Evolutionary conservation across 2,113 vertebrate species (phyloP).

Genomic region (rabbit (Oryctolagus cuniculus)): DNA sequence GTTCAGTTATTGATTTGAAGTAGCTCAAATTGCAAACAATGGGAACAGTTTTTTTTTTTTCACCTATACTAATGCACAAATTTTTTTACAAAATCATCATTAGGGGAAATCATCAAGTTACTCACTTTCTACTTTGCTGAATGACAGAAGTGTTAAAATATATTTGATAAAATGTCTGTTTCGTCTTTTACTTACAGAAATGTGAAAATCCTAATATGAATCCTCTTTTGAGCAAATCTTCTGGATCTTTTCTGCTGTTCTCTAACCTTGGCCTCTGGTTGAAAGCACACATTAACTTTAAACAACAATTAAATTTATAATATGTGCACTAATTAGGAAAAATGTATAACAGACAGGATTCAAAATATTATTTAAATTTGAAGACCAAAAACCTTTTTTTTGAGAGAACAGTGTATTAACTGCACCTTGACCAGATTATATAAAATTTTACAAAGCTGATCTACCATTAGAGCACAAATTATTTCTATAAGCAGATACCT

Average conservation of each 20-base stretch:
- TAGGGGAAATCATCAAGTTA: slow-evolving; percentile 47
- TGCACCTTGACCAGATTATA: not conserved
- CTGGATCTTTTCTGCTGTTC: not conserved
- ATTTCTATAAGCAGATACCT: not conserved
- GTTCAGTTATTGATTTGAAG: slow-evolving; percentile 34
- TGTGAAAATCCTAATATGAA: not conserved
- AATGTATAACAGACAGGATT: not conserved
- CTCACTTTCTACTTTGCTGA: not conserved
- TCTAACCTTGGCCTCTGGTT: not conserved
- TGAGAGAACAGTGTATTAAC: not conserved
- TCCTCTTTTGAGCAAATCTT: not conserved
- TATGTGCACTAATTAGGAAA: not conserved
- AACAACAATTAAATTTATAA: not conserved
- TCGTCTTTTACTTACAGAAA: not conserved
- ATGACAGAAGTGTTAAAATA: slow-evolving; percentile 14
- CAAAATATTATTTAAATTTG: slow-evolving; percentile 48
- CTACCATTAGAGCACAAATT: not conserved
- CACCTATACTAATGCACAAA: not conserved
- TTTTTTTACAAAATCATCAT: not conserved
- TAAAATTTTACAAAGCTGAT: not conserved
- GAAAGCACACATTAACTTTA: not conserved
- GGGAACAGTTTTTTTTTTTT: not conserved
- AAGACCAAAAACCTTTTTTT: not conserved
- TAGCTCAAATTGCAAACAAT: slow-evolving; percentile 40
- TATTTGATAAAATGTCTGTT: not conserved